Percentiles rank a stretch among this genome's conserved stretches.
Conservation (phyloP, 2,888 invertebrate genomes). For the Sarcophaga carnaria region DNA sequence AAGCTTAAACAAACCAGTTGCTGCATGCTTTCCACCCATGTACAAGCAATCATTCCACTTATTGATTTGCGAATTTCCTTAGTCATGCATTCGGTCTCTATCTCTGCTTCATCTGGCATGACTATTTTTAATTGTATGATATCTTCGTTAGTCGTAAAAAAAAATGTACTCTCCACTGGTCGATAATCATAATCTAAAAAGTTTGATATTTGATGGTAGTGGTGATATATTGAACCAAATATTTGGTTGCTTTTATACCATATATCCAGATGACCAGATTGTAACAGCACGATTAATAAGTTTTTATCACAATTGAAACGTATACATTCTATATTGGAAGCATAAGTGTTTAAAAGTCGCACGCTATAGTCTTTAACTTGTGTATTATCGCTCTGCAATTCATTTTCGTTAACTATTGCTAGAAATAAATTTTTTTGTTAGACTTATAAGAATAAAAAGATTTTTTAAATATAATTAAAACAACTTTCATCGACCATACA, state of each 20-base stretch:
- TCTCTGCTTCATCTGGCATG: slow-evolving; percentile 64
- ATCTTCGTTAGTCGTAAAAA: slow-evolving; percentile 76
- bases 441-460: not conserved
- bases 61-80: slow-evolving; percentile 73
- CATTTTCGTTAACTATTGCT: slow-evolving; percentile 19
- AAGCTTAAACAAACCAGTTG: slow-evolving; percentile 78
- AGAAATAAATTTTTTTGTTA: not conserved
- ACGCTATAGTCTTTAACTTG: slow-evolving; percentile 60
- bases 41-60: slow-evolving; percentile 77
- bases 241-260: slow-evolving; percentile 76
- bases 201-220: slow-evolving; percentile 73
- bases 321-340: slow-evolving; percentile 74
- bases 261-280: slow-evolving; percentile 78
- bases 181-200: slow-evolving; percentile 75
- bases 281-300: slow-evolving; percentile 76
- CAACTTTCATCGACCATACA: too few species aligned
- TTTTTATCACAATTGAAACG: slow-evolving; percentile 72
- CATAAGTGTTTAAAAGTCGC: slow-evolving; percentile 73
- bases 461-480: slow-evolving; percentile 57
- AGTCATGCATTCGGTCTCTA: slow-evolving; percentile 71
- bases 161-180: slow-evolving; percentile 73
- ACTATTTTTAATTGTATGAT: slow-evolving; percentile 75
- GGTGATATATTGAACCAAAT: slow-evolving; percentile 72
- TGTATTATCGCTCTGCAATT: not conserved
- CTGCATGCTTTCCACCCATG: slow-evolving; percentile 75